phyloP scores from a whole-genome alignment of 2,888 invertebrate genomes.

The Augiades crinisus region DNA sequence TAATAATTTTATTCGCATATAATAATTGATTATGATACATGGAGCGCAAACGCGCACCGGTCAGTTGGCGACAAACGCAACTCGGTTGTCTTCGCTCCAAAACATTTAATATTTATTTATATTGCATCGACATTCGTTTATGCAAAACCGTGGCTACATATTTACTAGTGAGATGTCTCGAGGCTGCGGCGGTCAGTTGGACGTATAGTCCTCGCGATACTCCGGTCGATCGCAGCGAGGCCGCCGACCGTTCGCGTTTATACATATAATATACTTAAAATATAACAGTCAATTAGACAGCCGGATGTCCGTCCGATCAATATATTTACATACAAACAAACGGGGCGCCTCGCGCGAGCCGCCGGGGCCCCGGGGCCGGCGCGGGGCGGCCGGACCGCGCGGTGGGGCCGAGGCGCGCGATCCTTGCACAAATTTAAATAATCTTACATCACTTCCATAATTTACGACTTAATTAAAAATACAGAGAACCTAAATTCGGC shows the following conservation, averaged over 20 bases:
- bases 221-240: conserved; percentile 49
- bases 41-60: conserved; percentile 60
- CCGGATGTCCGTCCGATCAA: conserved; percentile 66
- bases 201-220: conserved; percentile 54
- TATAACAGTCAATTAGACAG: conserved; percentile 74
- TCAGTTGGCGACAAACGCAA: conserved; percentile 50
- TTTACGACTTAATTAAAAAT: conserved; percentile 76
- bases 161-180: conserved; percentile 78
- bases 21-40: conserved; percentile 81
- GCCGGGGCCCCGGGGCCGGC: conserved; percentile 39
- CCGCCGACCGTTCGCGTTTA: conserved; percentile 65
- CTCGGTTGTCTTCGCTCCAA: conserved; percentile 58
- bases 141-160: conserved; percentile 73
- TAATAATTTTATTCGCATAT: conserved; percentile 80
- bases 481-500: conserved; percentile 64
- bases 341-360: conserved; percentile 51
- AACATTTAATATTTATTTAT: conserved; percentile 74
- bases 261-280: conserved; percentile 67
- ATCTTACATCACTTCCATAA: conserved; percentile 75
- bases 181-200: conserved; percentile 66
- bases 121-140: conserved; percentile 72
- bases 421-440: conserved; percentile 53
- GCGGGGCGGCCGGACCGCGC: conserved; percentile 34
- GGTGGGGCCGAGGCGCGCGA: conserved; percentile 42
- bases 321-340: conserved; percentile 71